Percentiles rank a stretch among this genome's conserved stretches.
phyloP scores from a whole-genome alignment of 2,113 vertebrate genomes.

The Nicator chloris region DNA sequence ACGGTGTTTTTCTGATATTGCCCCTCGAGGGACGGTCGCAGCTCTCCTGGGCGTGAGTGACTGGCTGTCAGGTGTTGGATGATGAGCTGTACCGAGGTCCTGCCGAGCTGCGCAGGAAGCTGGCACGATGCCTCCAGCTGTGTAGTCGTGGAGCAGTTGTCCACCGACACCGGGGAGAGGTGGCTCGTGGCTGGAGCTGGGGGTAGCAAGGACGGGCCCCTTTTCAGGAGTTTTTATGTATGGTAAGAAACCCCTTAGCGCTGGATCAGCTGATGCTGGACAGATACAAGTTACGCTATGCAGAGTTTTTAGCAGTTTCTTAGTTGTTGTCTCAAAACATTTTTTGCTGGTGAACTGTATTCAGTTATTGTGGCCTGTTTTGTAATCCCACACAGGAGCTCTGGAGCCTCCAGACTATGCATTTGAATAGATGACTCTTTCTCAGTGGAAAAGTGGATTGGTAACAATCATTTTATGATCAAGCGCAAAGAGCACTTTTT shows the following conservation, averaged over 20 bases:
- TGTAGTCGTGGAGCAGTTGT: not conserved
- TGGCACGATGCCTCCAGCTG: not conserved
- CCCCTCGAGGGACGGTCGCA: not conserved
- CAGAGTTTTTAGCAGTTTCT: not conserved
- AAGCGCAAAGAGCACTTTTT: not conserved
- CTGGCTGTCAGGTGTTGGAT: not conserved
- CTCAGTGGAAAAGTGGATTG: not conserved
- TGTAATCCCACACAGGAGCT: not conserved
- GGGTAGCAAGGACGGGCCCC: not conserved
- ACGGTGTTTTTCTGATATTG: accelerated
- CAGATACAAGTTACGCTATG: not conserved
- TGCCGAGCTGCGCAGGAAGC: not conserved
- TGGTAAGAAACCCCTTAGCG: not conserved
- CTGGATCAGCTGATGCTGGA: not conserved
- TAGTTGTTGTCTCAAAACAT: not conserved
- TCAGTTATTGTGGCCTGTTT: not conserved
- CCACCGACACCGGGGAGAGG: not conserved
- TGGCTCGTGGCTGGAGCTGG: not conserved
- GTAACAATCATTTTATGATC: not conserved
- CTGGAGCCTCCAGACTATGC: not conserved
- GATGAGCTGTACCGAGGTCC: not conserved
- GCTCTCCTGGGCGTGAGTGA: not conserved
- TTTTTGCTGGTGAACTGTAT: not conserved
- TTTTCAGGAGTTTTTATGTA: not conserved
- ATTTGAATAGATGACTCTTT: not conserved